Conservation (phyloP, 2,113 vertebrate species). For the Hipposideros armiger region DNA sequence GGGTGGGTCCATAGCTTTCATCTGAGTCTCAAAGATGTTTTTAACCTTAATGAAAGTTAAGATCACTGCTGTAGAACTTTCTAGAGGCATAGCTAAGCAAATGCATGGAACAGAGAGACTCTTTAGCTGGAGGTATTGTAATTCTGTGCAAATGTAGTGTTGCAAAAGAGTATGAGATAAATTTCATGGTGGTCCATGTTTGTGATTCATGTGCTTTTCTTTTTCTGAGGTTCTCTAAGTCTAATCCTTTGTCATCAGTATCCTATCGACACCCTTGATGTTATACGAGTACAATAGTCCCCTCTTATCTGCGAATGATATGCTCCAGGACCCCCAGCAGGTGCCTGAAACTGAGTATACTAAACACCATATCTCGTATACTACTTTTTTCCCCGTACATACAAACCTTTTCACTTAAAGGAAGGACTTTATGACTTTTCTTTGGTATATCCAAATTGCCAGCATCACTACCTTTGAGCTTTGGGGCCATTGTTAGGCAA, state of each 20-base stretch:
- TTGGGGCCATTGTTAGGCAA: neutral
- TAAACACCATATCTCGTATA: neutral
- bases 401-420: neutral
- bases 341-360: neutral
- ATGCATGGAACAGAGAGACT: neutral
- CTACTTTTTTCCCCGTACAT: neutral
- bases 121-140: neutral
- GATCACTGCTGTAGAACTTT: neutral
- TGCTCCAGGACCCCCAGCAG: neutral
- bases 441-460: neutral
- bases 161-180: neutral
- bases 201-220: neutral
- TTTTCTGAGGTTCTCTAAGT: neutral
- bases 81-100: neutral
- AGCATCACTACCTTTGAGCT: neutral
- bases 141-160: neutral
- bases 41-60: neutral
- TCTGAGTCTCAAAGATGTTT: constrained; percentile 19
- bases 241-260: neutral
- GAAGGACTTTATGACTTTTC: neutral
- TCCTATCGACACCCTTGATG: neutral
- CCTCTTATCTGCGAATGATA: neutral
- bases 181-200: neutral
- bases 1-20: neutral
- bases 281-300: neutral